Evolutionary conservation across 2,888 invertebrate genomes (phyloP).

Genomic region (Morpho achilles): DNA sequence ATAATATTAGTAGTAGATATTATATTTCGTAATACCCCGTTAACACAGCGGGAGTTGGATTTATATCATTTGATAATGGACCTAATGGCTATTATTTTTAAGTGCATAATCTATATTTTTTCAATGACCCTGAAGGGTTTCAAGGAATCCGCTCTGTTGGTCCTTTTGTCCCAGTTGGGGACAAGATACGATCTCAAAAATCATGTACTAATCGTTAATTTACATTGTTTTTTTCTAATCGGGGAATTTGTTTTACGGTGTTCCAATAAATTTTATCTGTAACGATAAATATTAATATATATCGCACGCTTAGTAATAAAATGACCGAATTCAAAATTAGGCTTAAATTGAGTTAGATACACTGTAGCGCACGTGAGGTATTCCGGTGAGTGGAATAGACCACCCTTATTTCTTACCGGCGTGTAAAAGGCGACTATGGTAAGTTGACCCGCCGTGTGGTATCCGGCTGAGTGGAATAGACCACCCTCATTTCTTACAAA

Average conservation of each 20-base stretch:
- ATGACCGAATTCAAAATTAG: too few species aligned
- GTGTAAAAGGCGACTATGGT: too few species aligned
- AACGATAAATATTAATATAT: background rate
- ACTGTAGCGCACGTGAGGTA: too few species aligned
- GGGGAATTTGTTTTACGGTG: constrained; percentile 16
- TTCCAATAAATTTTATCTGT: constrained; percentile 10
- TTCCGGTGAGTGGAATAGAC: too few species aligned
- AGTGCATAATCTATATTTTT: constrained; percentile 35
- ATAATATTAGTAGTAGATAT: constrained; percentile 46
- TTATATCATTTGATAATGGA: constrained; percentile 28
- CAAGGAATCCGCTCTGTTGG: constrained; percentile 57
- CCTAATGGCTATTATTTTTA: constrained; percentile 36
- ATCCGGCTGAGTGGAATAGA: too few species aligned
- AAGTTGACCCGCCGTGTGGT: too few species aligned
- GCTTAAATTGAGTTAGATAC: too few species aligned
- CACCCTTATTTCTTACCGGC: too few species aligned
- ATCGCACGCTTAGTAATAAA: too few species aligned
- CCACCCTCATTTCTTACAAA: too few species aligned
- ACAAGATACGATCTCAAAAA: constrained; percentile 55
- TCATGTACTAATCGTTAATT: constrained; percentile 37
- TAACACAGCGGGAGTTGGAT: constrained; percentile 67
- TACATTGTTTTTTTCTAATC: constrained; percentile 5
- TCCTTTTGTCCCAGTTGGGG: constrained; percentile 52
- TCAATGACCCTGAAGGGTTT: constrained; percentile 48
- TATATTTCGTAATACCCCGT: constrained; percentile 70